Evolutionary conservation across 2,888 invertebrate genomes (phyloP).

Genomic region (Epinotia nisella): DNA sequence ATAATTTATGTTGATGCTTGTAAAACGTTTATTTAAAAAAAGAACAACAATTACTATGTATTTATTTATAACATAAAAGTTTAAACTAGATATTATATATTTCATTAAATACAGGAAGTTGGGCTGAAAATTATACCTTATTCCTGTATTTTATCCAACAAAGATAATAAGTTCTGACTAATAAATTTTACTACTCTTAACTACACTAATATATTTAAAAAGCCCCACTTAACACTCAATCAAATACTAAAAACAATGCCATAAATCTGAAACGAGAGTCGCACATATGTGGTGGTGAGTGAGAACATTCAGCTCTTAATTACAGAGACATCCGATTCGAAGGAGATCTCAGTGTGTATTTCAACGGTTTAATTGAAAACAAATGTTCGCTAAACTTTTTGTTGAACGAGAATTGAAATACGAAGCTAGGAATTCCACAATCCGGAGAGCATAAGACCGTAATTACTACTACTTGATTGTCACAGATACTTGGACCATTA

Average conservation of each 20-base stretch:
- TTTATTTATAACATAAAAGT: no score
- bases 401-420: slow-evolving; percentile 45
- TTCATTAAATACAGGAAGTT: background rate
- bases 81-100: no score
- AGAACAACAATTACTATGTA: no score
- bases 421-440: background rate
- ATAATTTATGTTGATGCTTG: background rate
- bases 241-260: slow-evolving; percentile 59
- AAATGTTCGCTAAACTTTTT: slow-evolving; percentile 66
- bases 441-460: background rate
- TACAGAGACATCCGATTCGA: slow-evolving; percentile 68
- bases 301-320: slow-evolving; percentile 68
- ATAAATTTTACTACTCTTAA: slow-evolving; percentile 33
- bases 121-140: background rate
- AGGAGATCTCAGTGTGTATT: slow-evolving; percentile 71
- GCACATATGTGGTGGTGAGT: slow-evolving; percentile 69
- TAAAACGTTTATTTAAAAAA: background rate
- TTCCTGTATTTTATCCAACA: slow-evolving; percentile 10
- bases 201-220: slow-evolving; percentile 36
- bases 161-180: slow-evolving; percentile 29
- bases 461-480: background rate
- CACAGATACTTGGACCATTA: background rate
- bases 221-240: slow-evolving; percentile 43
- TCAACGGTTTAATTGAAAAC: slow-evolving; percentile 79
- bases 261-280: slow-evolving; percentile 72